phyloP scores from a whole-genome alignment of 2,113 vertebrate genomes.

The Tachuris rubrigastra region DNA sequence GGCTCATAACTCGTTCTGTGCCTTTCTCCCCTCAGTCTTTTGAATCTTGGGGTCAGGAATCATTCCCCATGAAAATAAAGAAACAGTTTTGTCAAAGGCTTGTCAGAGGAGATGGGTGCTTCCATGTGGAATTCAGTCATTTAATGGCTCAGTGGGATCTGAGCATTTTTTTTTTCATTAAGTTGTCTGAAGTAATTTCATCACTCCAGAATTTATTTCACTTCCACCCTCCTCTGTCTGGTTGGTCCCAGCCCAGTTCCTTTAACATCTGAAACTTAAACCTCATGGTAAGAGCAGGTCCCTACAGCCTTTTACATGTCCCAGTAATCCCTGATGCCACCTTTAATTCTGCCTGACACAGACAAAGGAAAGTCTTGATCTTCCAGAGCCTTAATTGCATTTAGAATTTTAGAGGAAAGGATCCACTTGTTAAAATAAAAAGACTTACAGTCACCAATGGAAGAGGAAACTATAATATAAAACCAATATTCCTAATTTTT shows the following conservation, averaged over 20 bases:
- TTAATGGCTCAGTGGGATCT: conserved; percentile 33
- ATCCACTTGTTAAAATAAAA: neutral
- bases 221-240: neutral
- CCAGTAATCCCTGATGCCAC: neutral
- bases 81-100: conserved; percentile 27
- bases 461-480: neutral
- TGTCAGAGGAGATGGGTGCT: conserved; percentile 13
- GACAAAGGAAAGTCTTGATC: neutral
- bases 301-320: neutral
- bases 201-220: neutral
- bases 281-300: neutral
- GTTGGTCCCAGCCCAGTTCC: neutral
- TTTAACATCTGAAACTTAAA: neutral
- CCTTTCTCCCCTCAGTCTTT: neutral
- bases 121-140: conserved; percentile 61
- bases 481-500: neutral
- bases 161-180: conserved; percentile 51
- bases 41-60: neutral
- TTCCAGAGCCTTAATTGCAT: neutral
- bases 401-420: neutral
- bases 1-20: neutral
- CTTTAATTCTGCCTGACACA: neutral
- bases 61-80: neutral
- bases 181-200: conserved; percentile 56
- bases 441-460: fast-evolving